Evolutionary conservation across 1,140 invertebrate species (phyloP).

Genomic region (Steinernema feltiae): DNA sequence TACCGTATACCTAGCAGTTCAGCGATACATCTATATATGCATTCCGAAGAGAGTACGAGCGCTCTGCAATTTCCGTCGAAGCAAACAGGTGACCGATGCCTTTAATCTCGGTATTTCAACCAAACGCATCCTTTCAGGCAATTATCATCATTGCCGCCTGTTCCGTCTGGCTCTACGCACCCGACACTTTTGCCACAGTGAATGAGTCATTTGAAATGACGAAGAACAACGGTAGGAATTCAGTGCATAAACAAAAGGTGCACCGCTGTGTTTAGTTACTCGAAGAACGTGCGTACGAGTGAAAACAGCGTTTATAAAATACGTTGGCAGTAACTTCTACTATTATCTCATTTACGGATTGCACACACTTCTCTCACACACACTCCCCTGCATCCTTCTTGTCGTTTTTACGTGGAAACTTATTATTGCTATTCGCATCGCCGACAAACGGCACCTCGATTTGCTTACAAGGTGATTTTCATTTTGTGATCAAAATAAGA

Average conservation of each 20-base stretch:
- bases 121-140: too few species aligned
- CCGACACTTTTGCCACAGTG: constrained; percentile 52
- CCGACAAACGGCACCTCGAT: constrained; percentile 49
- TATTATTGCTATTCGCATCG: constrained; percentile 48
- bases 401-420: constrained; percentile 55
- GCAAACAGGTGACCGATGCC: constrained; percentile 54
- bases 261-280: constrained; percentile 42
- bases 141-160: constrained; percentile 50
- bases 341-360: constrained; percentile 48
- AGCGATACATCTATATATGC: constrained; percentile 56
- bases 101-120: too few species aligned
- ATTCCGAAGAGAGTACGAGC: constrained; percentile 51
- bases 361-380: constrained; percentile 50
- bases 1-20: constrained; percentile 53
- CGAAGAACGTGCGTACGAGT: constrained; percentile 41
- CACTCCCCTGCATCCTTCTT: constrained; percentile 51
- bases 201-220: constrained; percentile 44
- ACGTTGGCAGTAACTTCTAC: constrained; percentile 49
- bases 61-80: constrained; percentile 50
- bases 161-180: constrained; percentile 50
- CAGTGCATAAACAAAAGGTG: background rate
- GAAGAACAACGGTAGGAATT: constrained; percentile 43
- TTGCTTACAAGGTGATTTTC: constrained; percentile 40
- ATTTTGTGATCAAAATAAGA: background rate
- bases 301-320: constrained; percentile 41